Evolutionary conservation across 2,888 invertebrate genomes (phyloP).

Genomic region (Macrophya alboannulata): DNA sequence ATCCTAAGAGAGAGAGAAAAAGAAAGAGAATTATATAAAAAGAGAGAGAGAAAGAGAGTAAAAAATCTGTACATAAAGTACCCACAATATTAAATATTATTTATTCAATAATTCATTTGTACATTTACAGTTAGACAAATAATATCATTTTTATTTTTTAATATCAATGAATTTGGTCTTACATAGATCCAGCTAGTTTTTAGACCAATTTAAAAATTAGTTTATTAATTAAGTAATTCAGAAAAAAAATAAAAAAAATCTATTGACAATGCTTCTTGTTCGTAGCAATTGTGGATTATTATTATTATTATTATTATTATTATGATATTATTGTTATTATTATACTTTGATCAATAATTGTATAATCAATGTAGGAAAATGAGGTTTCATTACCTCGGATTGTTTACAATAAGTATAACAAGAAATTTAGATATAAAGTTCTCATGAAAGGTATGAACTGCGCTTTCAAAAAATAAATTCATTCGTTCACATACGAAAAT

Average conservation of each 20-base stretch:
- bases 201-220: neutral
- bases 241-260: neutral
- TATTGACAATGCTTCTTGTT: constrained; percentile 11
- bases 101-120: constrained; percentile 19
- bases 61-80: constrained; percentile 39
- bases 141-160: neutral
- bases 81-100: constrained; percentile 1
- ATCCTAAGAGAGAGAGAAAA: constrained; percentile 2
- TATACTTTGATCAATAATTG: neutral
- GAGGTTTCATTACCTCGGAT: neutral
- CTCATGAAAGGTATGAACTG: constrained; percentile 5
- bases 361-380: constrained; percentile 1
- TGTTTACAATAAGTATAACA: neutral
- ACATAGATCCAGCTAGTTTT: neutral
- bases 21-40: no score
- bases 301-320: neutral
- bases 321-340: neutral
- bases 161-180: neutral
- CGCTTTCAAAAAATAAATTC: neutral
- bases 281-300: neutral
- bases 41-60: neutral
- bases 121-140: neutral
- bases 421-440: neutral
- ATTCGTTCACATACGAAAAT: neutral
- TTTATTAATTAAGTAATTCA: neutral